Evolutionary conservation across 2,797 vertebrate species (phyloP), one percentile per base, ranked within the genome.

Genomic region (Clarias pachynema): DNA sequence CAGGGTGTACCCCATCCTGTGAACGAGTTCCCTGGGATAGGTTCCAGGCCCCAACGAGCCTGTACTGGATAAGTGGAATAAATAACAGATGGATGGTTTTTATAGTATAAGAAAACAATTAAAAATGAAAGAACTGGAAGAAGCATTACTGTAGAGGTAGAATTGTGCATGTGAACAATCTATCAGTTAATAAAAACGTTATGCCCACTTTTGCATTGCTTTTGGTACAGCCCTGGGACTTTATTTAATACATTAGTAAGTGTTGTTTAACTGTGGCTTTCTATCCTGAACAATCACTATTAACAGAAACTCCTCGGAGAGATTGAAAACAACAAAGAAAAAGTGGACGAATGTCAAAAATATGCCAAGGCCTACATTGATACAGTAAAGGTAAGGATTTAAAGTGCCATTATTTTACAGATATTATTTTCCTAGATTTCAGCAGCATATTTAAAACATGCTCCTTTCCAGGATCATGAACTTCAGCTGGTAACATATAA

Each of bases 291-390:
- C 29, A 63, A n/a, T 53, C 26, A 15, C 4, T 44, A 26, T 62
- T 56, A 80, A 2, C 93, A 99, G 98, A 95, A 96, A 91, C 96
- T 99, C 8, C 90, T 98, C 87, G 96, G 97, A 37, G 98, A 98
- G 70, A 96, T 98, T 0, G 96, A 97, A 86, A 95, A 89, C 57
- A 96, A 98, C 62, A 94, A 95, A 29, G 96, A 95, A 72, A 96
- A 96, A 88, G 95, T 99, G 60, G 97, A 99, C 65, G 96, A 95
- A 49, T 98, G 97, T 89, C 96, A 99, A 92, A 95, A 92, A 78
- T 94, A 96, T 0, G 97, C 98, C 0, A 99, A 97, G 89, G 96
- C 96, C 79, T 99, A 98, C 92, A 97, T 98, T 0, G 96, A 98
- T 0, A 96, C 97, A 81, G 96, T 98, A 90, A 99, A 99, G 96